phyloP scores from a whole-genome alignment of 2,888 invertebrate genomes.

The Morpho helenor region DNA sequence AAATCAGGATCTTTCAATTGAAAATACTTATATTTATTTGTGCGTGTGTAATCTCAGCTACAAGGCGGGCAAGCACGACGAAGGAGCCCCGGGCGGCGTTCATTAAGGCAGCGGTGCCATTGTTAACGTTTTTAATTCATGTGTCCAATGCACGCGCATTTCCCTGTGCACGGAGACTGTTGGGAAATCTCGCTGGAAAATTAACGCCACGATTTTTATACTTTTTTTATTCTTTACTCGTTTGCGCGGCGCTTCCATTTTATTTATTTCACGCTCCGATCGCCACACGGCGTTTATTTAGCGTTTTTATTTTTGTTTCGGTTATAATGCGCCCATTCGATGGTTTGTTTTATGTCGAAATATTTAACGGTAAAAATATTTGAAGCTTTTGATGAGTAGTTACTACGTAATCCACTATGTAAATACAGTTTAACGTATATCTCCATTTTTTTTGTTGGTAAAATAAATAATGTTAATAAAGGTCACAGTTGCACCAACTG shows the following conservation, averaged over 20 bases:
- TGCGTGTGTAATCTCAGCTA: constrained; percentile 15
- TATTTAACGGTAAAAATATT: constrained; percentile 13
- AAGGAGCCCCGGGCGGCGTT: constrained; percentile 39
- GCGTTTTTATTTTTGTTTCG: constrained; percentile 51
- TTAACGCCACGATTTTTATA: constrained; percentile 72
- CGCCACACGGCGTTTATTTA: constrained; percentile 61
- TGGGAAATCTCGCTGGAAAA: constrained; percentile 77
- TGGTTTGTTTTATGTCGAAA: constrained; percentile 23
- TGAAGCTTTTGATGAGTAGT: neutral
- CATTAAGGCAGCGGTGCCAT: constrained; percentile 68
- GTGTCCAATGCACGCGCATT: constrained; percentile 70
- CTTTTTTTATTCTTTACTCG: constrained; percentile 35
- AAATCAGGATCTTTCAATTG: constrained; percentile 11
- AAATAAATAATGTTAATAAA: no score
- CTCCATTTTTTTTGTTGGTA: no score
- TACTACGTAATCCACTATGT: neutral
- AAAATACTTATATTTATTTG: constrained; percentile 17
- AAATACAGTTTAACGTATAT: no score
- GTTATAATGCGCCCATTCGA: constrained; percentile 40
- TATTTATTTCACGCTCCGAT: constrained; percentile 74
- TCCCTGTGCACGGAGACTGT: constrained; percentile 54
- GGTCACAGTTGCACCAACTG: no score
- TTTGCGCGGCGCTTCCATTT: constrained; percentile 59
- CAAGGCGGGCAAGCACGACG: constrained; percentile 10
- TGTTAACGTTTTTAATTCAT: constrained; percentile 78